phyloP scores from a whole-genome alignment of 2,113 vertebrate species.

The Phoenicopterus ruber region DNA sequence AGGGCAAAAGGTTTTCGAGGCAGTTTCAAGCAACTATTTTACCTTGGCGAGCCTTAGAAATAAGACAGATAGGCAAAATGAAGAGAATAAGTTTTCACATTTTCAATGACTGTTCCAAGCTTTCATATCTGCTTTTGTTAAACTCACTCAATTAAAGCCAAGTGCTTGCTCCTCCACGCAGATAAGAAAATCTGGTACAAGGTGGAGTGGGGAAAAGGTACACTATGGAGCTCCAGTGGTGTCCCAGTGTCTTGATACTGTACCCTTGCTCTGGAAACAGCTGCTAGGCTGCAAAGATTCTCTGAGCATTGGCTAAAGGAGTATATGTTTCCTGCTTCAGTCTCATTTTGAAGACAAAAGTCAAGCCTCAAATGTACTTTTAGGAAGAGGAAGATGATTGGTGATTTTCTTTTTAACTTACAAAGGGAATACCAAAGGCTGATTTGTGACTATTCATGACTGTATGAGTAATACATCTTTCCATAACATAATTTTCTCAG shows the following conservation, averaged over 20 bases:
- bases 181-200: not conserved
- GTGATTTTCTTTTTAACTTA: not conserved
- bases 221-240: not conserved
- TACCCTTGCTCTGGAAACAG: not conserved
- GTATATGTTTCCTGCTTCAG: not conserved
- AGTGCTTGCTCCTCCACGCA: not conserved
- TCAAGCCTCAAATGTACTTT: not conserved
- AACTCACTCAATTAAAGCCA: not conserved
- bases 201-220: not conserved
- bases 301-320: not conserved
- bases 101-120: not conserved
- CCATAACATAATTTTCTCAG: not conserved
- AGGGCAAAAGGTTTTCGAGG: not conserved
- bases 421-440: not conserved
- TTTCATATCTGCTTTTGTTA: not conserved
- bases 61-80: not conserved
- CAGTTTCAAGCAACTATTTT: not conserved
- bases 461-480: constrained; percentile 1
- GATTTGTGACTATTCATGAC: constrained; percentile 19
- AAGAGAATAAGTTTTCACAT: not conserved
- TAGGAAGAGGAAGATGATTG: not conserved
- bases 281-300: not conserved
- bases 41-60: not conserved
- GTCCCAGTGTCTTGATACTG: not conserved
- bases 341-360: not conserved